Evolutionary conservation across 1,140 invertebrate genomes (phyloP), one percentile per base, ranked within the genome.

Genomic region (Rhyzopertha dominica): DNA sequence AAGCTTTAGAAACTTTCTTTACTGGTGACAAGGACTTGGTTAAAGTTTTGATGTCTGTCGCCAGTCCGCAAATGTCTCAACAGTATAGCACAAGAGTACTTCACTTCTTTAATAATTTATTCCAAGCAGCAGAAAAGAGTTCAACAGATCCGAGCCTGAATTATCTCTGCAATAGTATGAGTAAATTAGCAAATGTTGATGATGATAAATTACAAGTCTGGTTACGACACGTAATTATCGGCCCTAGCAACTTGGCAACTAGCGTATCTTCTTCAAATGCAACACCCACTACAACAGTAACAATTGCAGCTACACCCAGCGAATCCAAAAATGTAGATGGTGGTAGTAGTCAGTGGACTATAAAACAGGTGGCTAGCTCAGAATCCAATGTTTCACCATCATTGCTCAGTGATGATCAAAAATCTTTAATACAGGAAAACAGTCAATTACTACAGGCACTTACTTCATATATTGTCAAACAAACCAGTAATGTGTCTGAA

Each of bases 1-100:
- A 81, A 54, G 90, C 91, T 0, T 77, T 95, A 51, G 82, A 87
- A 43, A 73, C 79, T 46, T 90, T 94, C 54, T 93, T 93, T 46
- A 75, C 74, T 2, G 74, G 77, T 1, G 66, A 74, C 42, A 75
- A 62, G 65, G 76, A 63, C 64, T 63, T 87, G 25, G 71, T 85
- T 1, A 83, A 83, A 31, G 73, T 94, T 12, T 65, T 94, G 8
- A 67, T 93, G 13, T 82, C 82, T 0, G 80, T 86, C 4, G 79
- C 87, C 0, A 76, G 73, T 28, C 76, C 79, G 0, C 77, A 80
- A 46, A 67, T 84, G 17, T 80, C 80, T 1, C 77, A 80, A 46
- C 73, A 78, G 10, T 93, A 90, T 61, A 79, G 83, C 3, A 83
- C 81, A 10, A 76, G 82, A 53, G 81, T 95, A 19, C 66, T 90